Conservation (phyloP, 53 echinoderm and acorn worm species). For the Mesocentrotus franciscanus region DNA sequence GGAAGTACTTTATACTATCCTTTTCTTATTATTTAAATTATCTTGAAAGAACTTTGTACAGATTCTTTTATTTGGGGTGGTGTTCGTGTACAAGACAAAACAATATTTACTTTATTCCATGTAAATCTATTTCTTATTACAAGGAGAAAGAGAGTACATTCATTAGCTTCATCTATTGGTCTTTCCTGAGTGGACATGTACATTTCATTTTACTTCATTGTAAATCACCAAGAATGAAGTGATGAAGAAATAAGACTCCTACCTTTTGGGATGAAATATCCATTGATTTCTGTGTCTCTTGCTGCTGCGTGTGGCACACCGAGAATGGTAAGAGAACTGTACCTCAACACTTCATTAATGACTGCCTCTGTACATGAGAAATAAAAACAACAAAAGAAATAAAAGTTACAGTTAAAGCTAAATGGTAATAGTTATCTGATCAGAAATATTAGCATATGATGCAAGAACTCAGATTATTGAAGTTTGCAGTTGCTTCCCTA, state of each 20-base stretch:
- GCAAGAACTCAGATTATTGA: not conserved
- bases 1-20: not conserved
- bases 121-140: not conserved
- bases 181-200: not conserved
- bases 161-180: not conserved
- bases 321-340: constrained; percentile 85
- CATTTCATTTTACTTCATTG: not conserved
- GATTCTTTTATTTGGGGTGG: not conserved
- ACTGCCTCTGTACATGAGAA: constrained; percentile 77
- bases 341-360: constrained; percentile 90
- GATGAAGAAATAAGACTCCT: not conserved
- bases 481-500: not conserved
- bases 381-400: not conserved
- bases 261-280: constrained; percentile 99
- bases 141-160: not conserved
- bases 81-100: not conserved
- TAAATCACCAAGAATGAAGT: not conserved
- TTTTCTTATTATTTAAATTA: not conserved
- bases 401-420: not conserved
- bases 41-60: not conserved
- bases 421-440: not conserved
- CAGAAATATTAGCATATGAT: not conserved
- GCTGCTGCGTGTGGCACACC: constrained; percentile 99
- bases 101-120: not conserved
- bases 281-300: constrained; percentile 86